These are phyloP conservation scores for Acronicta alni DNA, from an alignment of 2,888 invertebrate genomes.

Conservation along the genomic window DNA sequence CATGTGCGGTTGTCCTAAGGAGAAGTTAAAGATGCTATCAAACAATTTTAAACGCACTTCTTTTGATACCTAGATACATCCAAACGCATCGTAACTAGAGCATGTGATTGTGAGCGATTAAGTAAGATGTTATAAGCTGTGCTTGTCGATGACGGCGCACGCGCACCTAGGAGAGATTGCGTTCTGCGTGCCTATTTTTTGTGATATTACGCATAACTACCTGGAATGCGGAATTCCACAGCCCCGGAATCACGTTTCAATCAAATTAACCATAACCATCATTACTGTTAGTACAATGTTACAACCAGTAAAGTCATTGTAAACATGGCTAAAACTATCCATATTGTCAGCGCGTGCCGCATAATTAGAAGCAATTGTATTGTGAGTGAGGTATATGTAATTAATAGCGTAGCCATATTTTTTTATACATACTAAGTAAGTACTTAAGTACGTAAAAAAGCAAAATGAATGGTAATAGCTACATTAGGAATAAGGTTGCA, in stretches of 20 bases:
- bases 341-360: not conserved
- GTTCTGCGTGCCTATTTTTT: slow-evolving; percentile 55
- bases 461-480: no score
- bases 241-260: slow-evolving; percentile 36
- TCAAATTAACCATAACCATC: slow-evolving; percentile 30
- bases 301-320: slow-evolving; percentile 2
- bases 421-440: no score
- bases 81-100: slow-evolving; percentile 61
- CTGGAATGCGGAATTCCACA: slow-evolving; percentile 60
- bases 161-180: slow-evolving; percentile 57
- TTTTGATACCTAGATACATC: slow-evolving; percentile 33
- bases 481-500: no score
- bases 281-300: slow-evolving; percentile 16
- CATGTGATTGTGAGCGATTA: slow-evolving; percentile 79
- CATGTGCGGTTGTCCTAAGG: no score
- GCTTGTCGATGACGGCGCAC: slow-evolving; percentile 45
- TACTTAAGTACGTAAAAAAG: no score
- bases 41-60: slow-evolving; percentile 4
- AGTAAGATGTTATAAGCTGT: slow-evolving; percentile 68
- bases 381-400: not conserved
- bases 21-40: no score
- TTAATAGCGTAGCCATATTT: no score
- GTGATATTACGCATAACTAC: slow-evolving; percentile 40
- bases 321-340: not conserved
- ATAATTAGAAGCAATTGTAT: not conserved